Evolutionary conservation across 2,113 vertebrate species (phyloP), one percentile per base, ranked within the genome.

Genomic region (Pagrus major): DNA sequence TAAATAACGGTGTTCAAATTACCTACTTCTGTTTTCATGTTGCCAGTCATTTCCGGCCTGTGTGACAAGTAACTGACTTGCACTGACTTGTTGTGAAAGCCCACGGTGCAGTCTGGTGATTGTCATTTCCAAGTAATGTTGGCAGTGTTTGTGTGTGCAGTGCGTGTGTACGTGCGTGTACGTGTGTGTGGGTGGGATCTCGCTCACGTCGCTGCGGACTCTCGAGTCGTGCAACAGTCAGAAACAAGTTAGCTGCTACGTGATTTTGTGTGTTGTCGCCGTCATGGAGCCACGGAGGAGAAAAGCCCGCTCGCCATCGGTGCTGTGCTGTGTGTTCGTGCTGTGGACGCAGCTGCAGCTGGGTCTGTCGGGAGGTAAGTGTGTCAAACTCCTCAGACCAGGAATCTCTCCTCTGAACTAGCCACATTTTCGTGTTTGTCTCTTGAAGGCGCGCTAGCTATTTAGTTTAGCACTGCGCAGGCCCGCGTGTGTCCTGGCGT

Each of bases 271-370:
- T 6, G 2, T 49, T 1, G 7, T 9, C 4, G 46, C 80, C 15
- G 80, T 55, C 85, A 93, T 94, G 93, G 90, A 93, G 81, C 65
- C 80, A 5, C 21, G 5, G 52, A 60, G 4, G 80, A 79, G 10
- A 65, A 76, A 0, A 2, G n/a, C 3, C 20, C 9, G 23, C 14
- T 46, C 18, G 15, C 33, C 27, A 6, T 59, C 83, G 2, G 5
- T 82, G n/a, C 6, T 84, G 0, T 60, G 67, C 27, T 37, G 58
- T 0, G 42, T 81, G 0, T 56, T 90, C 1, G 31, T 86, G 20
- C 6, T 92, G 71, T 80, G 46, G n/a, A 2, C 60, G 0, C 80
- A 69, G 6, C 69, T 69, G 25, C 81, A 35, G 52, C 2, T 58
- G 18, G 31, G 14, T 74, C 2, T 63, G 56, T 33, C 86, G 0